Conservation (phyloP, 2,797 vertebrate genomes). For the Manis pentadactyla region DNA sequence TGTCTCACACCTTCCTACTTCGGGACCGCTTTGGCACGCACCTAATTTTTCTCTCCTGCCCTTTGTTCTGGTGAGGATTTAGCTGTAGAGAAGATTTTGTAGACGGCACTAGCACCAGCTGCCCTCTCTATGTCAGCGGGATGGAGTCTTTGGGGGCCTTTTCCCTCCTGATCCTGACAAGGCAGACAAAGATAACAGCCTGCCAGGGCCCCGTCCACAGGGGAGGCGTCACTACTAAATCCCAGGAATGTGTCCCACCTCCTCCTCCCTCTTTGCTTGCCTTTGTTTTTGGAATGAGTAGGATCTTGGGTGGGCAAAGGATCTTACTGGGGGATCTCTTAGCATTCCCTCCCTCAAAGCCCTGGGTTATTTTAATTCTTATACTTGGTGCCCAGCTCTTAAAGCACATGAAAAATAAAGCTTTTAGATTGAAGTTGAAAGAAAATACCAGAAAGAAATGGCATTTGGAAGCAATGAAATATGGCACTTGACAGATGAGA, state of each 20-base stretch:
- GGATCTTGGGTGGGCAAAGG: slow-evolving; percentile 68
- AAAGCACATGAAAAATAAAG: slow-evolving; percentile 41
- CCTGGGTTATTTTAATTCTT: slow-evolving; percentile 50
- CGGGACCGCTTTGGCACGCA: slow-evolving; percentile 5
- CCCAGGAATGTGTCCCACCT: slow-evolving; percentile 68
- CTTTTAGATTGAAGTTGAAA: slow-evolving; percentile 67
- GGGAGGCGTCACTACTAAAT: slow-evolving; percentile 66
- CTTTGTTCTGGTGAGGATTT: slow-evolving; percentile 64
- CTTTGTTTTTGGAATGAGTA: slow-evolving; percentile 51
- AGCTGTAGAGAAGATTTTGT: slow-evolving; percentile 55
- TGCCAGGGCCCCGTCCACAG: neutral
- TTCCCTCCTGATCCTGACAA: slow-evolving; percentile 38
- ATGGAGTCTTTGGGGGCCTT: slow-evolving; percentile 50
- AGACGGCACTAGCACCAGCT: slow-evolving; percentile 39
- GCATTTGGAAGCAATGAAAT: slow-evolving; percentile 68
- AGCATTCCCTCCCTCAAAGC: slow-evolving; percentile 20
- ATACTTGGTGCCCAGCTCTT: slow-evolving; percentile 54
- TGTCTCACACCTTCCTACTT: slow-evolving; percentile 68
- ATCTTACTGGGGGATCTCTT: slow-evolving; percentile 16
- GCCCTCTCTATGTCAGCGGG: slow-evolving; percentile 58
- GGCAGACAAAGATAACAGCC: slow-evolving; percentile 70
- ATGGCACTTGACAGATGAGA: slow-evolving; percentile 56
- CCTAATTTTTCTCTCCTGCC: slow-evolving; percentile 53
- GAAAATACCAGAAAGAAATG: slow-evolving; percentile 66
- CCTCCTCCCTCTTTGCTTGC: slow-evolving; percentile 44